phyloP scores from a whole-genome alignment of 92 coral and sea anemone species.

The Palythoa heliodiscus region DNA sequence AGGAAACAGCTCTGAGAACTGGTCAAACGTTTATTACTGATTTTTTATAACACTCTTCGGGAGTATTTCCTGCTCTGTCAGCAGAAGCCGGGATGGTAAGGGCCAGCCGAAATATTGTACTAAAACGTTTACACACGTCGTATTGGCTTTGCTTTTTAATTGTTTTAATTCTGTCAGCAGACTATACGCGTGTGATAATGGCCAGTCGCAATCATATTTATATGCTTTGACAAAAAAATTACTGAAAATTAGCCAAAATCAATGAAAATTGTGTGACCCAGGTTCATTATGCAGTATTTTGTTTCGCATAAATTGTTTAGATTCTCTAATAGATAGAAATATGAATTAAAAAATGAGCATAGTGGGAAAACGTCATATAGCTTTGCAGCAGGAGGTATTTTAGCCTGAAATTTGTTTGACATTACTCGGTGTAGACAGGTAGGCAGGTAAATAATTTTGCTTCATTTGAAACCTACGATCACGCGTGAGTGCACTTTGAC shows the following conservation, averaged over 20 bases:
- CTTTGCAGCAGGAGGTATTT: too few relatives aligned
- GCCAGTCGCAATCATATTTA: not conserved
- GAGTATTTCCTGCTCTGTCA: not conserved
- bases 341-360: too few relatives aligned
- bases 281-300: not conserved
- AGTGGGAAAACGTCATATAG: too few relatives aligned
- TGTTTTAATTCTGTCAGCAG: too few relatives aligned
- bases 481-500: too few relatives aligned
- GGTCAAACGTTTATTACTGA: not conserved
- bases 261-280: not conserved
- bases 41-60: not conserved
- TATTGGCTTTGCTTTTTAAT: too few relatives aligned
- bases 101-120: not conserved
- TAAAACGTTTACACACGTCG: too few relatives aligned
- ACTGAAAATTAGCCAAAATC: not conserved
- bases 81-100: not conserved
- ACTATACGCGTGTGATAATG: not conserved
- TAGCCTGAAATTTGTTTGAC: too few relatives aligned
- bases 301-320: not conserved
- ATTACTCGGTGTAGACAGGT: too few relatives aligned
- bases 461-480: too few relatives aligned
- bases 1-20: not conserved
- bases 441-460: too few relatives aligned
- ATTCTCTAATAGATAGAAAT: too few relatives aligned
- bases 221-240: not conserved